These are phyloP conservation scores for Callionymus lyra DNA, from an alignment of 2,113 vertebrate species.

Conservation along the genomic window DNA sequence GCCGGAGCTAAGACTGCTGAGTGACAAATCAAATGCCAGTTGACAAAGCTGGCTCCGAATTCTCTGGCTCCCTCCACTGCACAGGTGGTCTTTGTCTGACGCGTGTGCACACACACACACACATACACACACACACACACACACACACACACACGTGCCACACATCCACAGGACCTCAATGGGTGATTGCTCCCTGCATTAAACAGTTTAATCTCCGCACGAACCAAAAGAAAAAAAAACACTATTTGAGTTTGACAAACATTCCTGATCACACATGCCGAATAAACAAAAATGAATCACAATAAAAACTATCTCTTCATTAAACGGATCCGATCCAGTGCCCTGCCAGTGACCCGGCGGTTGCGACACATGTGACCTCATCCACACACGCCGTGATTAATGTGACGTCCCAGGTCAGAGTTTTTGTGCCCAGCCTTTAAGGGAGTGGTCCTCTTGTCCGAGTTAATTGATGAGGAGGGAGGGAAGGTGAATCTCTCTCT, in stretches of 20 bases:
- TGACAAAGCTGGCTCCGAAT: slow-evolving; percentile 55
- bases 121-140: slow-evolving; percentile 6
- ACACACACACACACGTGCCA: slow-evolving; percentile 4
- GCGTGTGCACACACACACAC: slow-evolving; percentile 4
- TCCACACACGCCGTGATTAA: slow-evolving; percentile 25
- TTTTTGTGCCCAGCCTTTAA: slow-evolving; percentile 61
- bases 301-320: too few relatives aligned
- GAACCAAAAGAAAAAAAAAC: slow-evolving; percentile 37
- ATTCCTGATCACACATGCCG: slow-evolving; percentile 47
- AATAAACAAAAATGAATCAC: slow-evolving; percentile 18
- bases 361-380: slow-evolving; percentile 57
- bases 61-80: slow-evolving; percentile 44
- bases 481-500: slow-evolving; percentile 29
- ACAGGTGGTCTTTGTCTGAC: slow-evolving; percentile 62
- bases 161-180: slow-evolving; percentile 19
- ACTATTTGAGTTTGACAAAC: slow-evolving; percentile 57
- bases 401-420: slow-evolving; percentile 53
- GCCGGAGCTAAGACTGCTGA: slow-evolving; percentile 45
- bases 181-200: slow-evolving; percentile 45
- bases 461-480: slow-evolving; percentile 57
- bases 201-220: slow-evolving; percentile 48
- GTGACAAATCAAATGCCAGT: slow-evolving; percentile 61
- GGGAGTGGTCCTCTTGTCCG: slow-evolving; percentile 59
- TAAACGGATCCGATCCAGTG: slow-evolving; percentile 20
- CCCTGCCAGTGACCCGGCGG: slow-evolving; percentile 45